Base-by-base conservation (phyloP, 2,113 vertebrate genomes). In the Catharus fuscescens region DNA sequence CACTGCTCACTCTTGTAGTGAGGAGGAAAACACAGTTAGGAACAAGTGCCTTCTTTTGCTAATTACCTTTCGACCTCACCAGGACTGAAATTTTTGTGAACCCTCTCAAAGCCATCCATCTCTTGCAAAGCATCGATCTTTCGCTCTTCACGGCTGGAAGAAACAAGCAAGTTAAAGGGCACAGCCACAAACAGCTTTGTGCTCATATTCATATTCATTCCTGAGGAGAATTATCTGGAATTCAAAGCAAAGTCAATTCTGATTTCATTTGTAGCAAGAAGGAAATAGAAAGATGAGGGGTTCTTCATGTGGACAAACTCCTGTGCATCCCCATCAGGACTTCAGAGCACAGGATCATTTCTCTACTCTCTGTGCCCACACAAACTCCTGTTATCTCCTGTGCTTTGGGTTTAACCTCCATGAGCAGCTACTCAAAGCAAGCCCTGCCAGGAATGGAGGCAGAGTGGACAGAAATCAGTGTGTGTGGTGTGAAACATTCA, bases 1-100 rank as follows among this genome's bases (percentile, higher is more conserved):
- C 69, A 21, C 23, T 48, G 23, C 44, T 91, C 38, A 6, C 50
- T 70, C 54, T 59, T 25, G 18, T 11, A 64, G n/a, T 2, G 23
- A 67, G 38, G 3, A 82, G 56, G 36, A 57, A 89, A 92, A 92
- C 10, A 64, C 24, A 82, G 25, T 36, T 78, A 47, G 53, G 77
- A 82, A 45, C 38, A 79, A 92, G 57, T n/a, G 32, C 21, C 38
- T 29, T 18, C 42, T 76, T 79, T 40, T 80, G 56, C 40, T 85
- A 91, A 90, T 95, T 96, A 96, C 95, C 96, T 97, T 95, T 95
- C 93, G 79, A 54, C 53, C 67, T 91, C 96, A 70, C 18, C 53
- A 50, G 79, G 54, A 77, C 69, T 4, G 9, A 85, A 64, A 34
- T 53, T 80, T 61, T 87, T 96, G 81, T 65, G 88, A 77, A 29